A percentile compares a stretch with the other conserved stretches of the same genome.
These are phyloP conservation scores for Mandrillus leucophaeus DNA, from an alignment of 2,113 vertebrate genomes.

Conservation along the genomic window DNA sequence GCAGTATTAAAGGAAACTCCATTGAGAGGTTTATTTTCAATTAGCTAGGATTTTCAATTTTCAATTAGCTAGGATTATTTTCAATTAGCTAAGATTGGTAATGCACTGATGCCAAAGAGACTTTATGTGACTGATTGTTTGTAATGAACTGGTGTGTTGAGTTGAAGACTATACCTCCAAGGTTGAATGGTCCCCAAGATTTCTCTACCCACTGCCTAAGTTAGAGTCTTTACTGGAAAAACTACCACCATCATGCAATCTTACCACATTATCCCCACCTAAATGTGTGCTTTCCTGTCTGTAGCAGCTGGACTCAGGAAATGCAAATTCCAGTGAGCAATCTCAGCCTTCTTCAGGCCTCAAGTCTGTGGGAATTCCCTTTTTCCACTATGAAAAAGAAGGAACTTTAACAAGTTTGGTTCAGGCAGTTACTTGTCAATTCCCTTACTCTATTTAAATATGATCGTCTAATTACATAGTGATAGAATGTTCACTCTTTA, in stretches of 20 bases:
- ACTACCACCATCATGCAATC: too few species aligned
- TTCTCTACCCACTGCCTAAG: not conserved
- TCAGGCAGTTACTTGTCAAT: not conserved
- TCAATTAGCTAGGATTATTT: not conserved
- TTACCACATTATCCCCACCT: not conserved
- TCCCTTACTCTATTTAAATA: not conserved
- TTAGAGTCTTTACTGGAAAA: not conserved
- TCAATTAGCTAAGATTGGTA: too few species aligned
- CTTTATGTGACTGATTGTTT: rapidly evolving
- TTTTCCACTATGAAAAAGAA: not conserved
- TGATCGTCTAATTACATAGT: not conserved
- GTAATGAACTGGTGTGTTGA: not conserved
- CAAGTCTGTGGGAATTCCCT: not conserved
- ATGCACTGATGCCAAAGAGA: not conserved
- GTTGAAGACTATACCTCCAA: not conserved
- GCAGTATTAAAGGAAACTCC: not conserved
- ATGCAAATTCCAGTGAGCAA: not conserved
- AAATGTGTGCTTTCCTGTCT: not conserved
- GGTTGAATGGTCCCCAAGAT: not conserved
- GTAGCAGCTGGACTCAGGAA: too few species aligned
- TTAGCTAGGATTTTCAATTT: not conserved
- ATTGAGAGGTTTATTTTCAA: not conserved
- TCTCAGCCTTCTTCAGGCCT: not conserved
- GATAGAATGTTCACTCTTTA: not conserved
- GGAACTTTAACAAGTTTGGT: not conserved